Evolutionary conservation across 2,888 invertebrate genomes (phyloP).

Genomic region (Magallana nippona): DNA sequence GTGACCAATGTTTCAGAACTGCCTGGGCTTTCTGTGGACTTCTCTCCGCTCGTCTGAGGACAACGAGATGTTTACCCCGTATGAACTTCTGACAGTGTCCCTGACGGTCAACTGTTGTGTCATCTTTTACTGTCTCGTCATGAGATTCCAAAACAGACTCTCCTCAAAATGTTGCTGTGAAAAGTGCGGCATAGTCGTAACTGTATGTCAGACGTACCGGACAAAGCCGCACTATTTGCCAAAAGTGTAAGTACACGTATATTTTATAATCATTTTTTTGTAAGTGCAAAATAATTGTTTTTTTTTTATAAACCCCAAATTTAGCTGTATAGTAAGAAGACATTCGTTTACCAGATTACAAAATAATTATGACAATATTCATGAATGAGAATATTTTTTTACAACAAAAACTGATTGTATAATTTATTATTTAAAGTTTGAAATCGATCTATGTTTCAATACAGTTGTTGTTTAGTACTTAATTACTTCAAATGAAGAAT

Average conservation of each 20-base stretch:
- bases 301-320: no score
- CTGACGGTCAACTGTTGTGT: constrained; percentile 55
- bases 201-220: constrained; percentile 31
- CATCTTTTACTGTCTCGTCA: constrained; percentile 40
- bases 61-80: not conserved
- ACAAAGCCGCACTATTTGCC: constrained; percentile 26
- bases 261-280: not conserved
- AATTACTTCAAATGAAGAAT: no score
- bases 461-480: no score
- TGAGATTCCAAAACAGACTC: constrained; percentile 8
- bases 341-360: no score
- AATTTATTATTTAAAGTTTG: no score
- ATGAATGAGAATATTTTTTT: no score
- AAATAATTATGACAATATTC: no score
- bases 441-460: no score
- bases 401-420: no score
- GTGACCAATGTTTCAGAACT: constrained; percentile 26
- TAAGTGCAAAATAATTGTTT: no score
- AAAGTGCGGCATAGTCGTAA: not conserved
- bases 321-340: no score
- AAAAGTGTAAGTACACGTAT: constrained; percentile 31
- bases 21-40: not conserved
- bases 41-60: not conserved
- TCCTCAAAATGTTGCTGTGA: constrained; percentile 22
- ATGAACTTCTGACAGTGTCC: constrained; percentile 54